Evolutionary conservation across 2,888 invertebrate genomes (phyloP), one percentile per base, ranked within the genome.

Genomic region (Pycnomerus fuliginosus): DNA sequence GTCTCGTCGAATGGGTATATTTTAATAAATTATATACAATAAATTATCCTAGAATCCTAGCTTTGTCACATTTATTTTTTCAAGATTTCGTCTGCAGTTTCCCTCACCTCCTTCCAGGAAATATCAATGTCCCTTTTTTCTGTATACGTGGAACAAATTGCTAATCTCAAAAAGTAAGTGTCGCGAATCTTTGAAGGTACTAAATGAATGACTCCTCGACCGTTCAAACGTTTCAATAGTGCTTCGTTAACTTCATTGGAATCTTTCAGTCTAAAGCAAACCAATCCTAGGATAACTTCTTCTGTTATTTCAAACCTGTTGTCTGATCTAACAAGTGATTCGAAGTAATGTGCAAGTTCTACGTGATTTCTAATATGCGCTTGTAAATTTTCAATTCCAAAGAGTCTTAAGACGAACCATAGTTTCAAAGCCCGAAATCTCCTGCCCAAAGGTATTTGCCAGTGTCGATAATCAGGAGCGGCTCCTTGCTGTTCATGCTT

Each of bases 401-500:
- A 95, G 33, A 93, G 74, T 41, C 97, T 79, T 50, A 97, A 72
- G 1, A 96, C 96, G 66, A 97, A 97, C 97, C 97, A 97, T 12
- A 97, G 72, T 69, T 97, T 97, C 14, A 97, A 74, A 0, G 96
- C 84, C 44, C 97, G 80, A 74, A 97, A 97, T 53, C 96, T 80
- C 48, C 97, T 80, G 0, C 97, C 96, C 17, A 97, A 72, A 3
- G 96, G 95, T 52, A 97, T 95, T 76, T 96, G 95, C 96, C 95
- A 97, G 67, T 97, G 96, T 73, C 96, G 84, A 66, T 96, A 95
- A 69, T 97, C 97, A 0, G 93, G 93, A 0, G 88, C 90, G 2
- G 85, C 80, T 7, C 90, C 90, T 67, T 93, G 92, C 73, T 87
- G 85, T 47, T 92, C 92, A 67, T 99, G 96, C 68, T 96, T 94